Percentiles rank a stretch among this genome's conserved stretches.
These are phyloP conservation scores for Amblyraja radiata DNA, from an alignment of 2,797 vertebrate species.

Conservation along the genomic window DNA sequence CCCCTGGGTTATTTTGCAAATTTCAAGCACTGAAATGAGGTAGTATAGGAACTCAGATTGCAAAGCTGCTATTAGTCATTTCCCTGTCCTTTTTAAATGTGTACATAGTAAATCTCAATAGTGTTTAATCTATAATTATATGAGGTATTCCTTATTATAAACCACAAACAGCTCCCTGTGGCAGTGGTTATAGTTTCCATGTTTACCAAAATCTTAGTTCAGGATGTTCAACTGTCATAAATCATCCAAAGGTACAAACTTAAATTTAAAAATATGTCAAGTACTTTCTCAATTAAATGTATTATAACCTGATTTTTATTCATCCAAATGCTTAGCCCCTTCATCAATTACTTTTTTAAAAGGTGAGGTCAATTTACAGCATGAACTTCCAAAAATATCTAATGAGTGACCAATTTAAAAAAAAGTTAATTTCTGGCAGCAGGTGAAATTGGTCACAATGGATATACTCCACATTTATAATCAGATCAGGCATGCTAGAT, in stretches of 20 bases:
- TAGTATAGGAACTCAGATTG: no score
- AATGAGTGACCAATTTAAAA: neutral
- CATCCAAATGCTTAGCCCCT: neutral
- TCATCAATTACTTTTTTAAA: neutral
- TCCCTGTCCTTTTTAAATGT: no score
- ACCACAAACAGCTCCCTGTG: neutral
- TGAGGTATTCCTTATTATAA: neutral
- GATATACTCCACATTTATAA: neutral
- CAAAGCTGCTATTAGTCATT: no score
- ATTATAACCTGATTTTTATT: neutral
- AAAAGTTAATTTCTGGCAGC: neutral
- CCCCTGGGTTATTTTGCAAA: no score
- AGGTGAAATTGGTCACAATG: neutral
- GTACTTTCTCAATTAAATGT: neutral
- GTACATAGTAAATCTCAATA: no score
- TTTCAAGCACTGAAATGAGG: no score
- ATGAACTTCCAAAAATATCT: neutral
- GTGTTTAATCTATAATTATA: no score
- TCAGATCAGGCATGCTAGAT: neutral
- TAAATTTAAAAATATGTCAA: neutral
- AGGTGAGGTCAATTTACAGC: neutral
- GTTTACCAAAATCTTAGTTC: neutral
- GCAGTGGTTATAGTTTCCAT: neutral
- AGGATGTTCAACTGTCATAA: neutral
- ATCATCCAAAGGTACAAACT: neutral